A percentile compares a stretch with the other conserved stretches of the same genome.
phyloP scores from a whole-genome alignment of 2,113 vertebrate genomes.

The Reinhardtius hippoglossoides region DNA sequence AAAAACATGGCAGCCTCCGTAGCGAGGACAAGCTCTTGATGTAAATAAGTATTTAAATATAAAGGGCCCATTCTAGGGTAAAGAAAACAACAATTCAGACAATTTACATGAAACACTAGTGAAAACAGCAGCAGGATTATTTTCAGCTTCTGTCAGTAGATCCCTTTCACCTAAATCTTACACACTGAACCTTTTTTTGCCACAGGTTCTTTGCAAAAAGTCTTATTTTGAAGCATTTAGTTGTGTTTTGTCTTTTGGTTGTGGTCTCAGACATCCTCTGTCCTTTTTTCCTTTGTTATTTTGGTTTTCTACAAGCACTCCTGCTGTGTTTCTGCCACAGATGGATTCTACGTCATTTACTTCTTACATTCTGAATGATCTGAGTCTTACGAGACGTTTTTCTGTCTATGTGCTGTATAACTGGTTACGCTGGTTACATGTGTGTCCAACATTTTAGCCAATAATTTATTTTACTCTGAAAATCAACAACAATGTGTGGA shows the following conservation, averaged over 20 bases:
- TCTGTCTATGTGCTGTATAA: slow-evolving; percentile 2
- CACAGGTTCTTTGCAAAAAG: slow-evolving; percentile 16
- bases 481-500: background rate
- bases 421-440: slow-evolving; percentile 21
- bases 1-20: too few relatives aligned
- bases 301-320: slow-evolving; percentile 18
- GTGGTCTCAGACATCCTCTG: slow-evolving; percentile 6
- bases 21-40: too few relatives aligned
- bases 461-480: background rate
- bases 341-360: background rate
- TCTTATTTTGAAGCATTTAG: slow-evolving; percentile 48
- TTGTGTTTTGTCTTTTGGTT: slow-evolving; percentile 36
- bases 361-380: slow-evolving; percentile 6
- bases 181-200: background rate
- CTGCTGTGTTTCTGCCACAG: slow-evolving; percentile 8
- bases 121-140: too few relatives aligned
- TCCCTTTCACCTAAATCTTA: too few relatives aligned
- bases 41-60: too few relatives aligned
- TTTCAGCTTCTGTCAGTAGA: too few relatives aligned
- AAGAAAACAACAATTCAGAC: too few relatives aligned
- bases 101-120: too few relatives aligned
- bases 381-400: slow-evolving; percentile 23
- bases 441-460: background rate
- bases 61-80: too few relatives aligned
- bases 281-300: background rate